Evolutionary conservation across 2,888 invertebrate species (phyloP), one percentile per base, ranked within the genome.

Genomic region (Cerceris ruficornis): DNA sequence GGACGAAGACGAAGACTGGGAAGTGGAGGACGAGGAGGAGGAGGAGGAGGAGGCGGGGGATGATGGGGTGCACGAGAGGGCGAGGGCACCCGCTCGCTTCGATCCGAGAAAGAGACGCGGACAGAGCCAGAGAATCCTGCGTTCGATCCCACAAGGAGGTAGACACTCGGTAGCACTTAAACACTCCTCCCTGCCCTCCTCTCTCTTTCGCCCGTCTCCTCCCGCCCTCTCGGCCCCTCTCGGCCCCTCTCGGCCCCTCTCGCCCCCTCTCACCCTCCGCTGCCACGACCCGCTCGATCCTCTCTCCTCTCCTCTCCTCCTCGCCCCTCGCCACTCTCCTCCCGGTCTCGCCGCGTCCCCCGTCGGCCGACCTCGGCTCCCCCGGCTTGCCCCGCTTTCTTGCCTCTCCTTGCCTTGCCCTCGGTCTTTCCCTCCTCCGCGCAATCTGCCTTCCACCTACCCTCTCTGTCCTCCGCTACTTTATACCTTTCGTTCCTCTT

Each of bases 101-200:
- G 91, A 91, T 91, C 92, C 91, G 89, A 90, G 90, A 91, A 90
- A 89, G 90, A 90, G 91, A 91, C 87, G 86, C 83, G 83, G 86
- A 85, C 79, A 84, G 81, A 87, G 86, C 76, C 83, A 83, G 86
- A 87, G 87, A 86, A 86, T 86, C 86, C 85, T 86, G 86, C 88
- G 88, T 90, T 91, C 90, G 89, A 91, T 89, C 88, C 89, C 89
- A 88, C 88, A 90, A 89, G 90, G 88, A 90, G 88, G 87, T 90
- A 92, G 91, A 91, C 90, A 90, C 91, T 91, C 88, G 88, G 88
- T 88, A 89, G 88, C 91, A 91, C 91, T 91, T 91, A 91, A 90
- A 88, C 88, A 89, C 89, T 85, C 86, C 80, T 69, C 75, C 76
- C 71, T 72, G 68, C 74, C 68, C 83, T 76, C 74, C 55, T 68